These are phyloP conservation scores for Athene noctua DNA, from an alignment of 2,113 vertebrate species.

Conservation along the genomic window DNA sequence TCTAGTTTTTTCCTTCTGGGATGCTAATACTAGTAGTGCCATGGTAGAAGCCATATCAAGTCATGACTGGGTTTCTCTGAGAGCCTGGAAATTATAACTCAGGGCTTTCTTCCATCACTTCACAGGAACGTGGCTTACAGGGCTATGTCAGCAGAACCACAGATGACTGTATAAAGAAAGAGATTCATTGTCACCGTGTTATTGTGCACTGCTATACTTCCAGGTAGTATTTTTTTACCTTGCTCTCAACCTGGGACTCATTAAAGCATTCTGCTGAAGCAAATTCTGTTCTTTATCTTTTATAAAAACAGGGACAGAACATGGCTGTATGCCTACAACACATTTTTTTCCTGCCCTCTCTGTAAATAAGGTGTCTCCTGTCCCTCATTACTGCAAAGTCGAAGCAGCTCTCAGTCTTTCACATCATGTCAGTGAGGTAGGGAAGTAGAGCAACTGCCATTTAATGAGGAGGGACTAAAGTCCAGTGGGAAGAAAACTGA, in stretches of 20 bases:
- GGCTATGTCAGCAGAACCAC: background rate
- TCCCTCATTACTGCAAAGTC: background rate
- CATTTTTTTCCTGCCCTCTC: background rate
- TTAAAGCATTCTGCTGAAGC: background rate
- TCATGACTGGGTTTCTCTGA: background rate
- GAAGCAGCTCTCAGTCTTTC: background rate
- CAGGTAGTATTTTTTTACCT: background rate
- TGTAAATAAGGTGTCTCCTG: background rate
- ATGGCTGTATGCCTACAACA: background rate
- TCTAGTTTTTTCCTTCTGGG: background rate
- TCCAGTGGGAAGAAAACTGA: background rate
- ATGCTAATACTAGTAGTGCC: background rate
- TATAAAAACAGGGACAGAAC: background rate
- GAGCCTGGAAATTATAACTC: background rate
- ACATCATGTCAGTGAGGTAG: background rate
- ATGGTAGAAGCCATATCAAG: background rate
- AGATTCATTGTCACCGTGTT: background rate
- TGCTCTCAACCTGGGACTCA: background rate
- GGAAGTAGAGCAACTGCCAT: background rate
- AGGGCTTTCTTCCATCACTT: background rate
- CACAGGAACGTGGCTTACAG: background rate
- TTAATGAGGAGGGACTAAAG: background rate
- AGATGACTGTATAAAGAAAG: background rate
- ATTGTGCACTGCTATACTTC: background rate
- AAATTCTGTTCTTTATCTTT: background rate